Evolutionary conservation across 2,113 vertebrate genomes (phyloP), one percentile per base, ranked within the genome.

Genomic region (Catharus minimus): DNA sequence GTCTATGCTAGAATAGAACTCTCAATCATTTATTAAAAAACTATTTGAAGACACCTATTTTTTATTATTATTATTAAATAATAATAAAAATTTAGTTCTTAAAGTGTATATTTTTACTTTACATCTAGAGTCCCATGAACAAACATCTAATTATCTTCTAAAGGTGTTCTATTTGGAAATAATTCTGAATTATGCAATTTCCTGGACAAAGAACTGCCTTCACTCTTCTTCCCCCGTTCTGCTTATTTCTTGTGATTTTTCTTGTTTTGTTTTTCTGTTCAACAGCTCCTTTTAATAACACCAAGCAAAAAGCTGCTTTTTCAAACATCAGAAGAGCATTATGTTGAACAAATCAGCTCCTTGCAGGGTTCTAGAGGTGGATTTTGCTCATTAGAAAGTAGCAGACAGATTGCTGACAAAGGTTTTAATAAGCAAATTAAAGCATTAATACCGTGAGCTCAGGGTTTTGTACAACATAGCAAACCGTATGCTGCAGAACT

Each of bases 341-440:
- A 41, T 28, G 62, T 80, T 76, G 58, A 74, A 50, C 49, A 79
- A 85, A 58, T 77, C 41, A 57, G n/a, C 83, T 85, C 68, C 60
- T 90, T 87, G 26, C 76, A 95, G 65, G 22, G 52, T 88, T 93
- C 38, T 69, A 74, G 69, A 23, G 28, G 39, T 73, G 19, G 20
- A 32, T 87, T 75, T 87, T 91, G 7, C 76, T 90, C n/a, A 67
- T 90, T 90, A 88, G 82, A 94, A 78, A 57, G 23, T 14, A 74
- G 41, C 47, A 66, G 82, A 60, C 79, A 81, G 89, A 79, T 82
- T 90, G 89, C 82, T 94, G 91, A 86, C n/a, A 6, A 57, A 95
- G 93, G 90, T 93, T 82, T 89, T 94, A 87, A 80, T 87, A 95
- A 61, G 80, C 69, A 92, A 81, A 93, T 68, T 94, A 85, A 92